Percentiles rank a stretch among this genome's conserved stretches.
Conservation (phyloP, 2,113 vertebrate genomes). For the Microcebus tavaratra region DNA sequence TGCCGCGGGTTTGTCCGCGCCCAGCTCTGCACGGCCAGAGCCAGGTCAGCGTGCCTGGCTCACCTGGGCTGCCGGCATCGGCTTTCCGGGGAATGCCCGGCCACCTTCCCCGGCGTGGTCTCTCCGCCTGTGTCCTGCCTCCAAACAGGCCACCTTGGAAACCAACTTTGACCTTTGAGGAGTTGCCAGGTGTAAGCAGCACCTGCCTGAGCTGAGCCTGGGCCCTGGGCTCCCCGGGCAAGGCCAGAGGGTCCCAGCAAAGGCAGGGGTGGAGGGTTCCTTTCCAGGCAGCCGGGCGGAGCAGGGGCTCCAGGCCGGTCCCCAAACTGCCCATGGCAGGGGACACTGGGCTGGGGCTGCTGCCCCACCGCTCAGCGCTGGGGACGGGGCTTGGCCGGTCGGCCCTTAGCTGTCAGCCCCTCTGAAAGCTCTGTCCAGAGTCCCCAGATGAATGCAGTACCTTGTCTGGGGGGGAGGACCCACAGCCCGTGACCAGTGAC, state of each 20-base stretch:
- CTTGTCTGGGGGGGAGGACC: constrained; percentile 90
- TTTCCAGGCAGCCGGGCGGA: not conserved
- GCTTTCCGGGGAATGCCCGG: accelerated
- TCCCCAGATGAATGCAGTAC: constrained; percentile 58
- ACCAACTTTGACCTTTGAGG: not conserved
- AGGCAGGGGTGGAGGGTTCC: not conserved
- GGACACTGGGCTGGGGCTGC: not conserved
- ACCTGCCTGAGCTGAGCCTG: not conserved
- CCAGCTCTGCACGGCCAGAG: accelerated
- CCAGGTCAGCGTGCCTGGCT: not conserved
- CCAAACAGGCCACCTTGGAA: not conserved
- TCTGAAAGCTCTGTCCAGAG: not conserved
- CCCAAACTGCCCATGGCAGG: not conserved
- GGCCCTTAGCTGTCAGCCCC: not conserved
- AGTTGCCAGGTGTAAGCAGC: accelerated
- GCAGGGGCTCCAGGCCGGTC: not conserved
- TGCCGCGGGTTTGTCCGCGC: not conserved
- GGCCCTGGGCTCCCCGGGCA: not conserved
- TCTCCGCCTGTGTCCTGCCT: not conserved
- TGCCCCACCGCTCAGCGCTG: accelerated
- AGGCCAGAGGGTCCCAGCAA: not conserved
- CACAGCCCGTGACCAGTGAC: constrained; percentile 88
- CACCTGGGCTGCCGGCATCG: not conserved
- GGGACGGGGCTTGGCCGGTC: not conserved
- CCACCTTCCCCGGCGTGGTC: not conserved